phyloP scores from a whole-genome alignment of 1,140 invertebrate genomes.

The Protaetia brevitarsis region DNA sequence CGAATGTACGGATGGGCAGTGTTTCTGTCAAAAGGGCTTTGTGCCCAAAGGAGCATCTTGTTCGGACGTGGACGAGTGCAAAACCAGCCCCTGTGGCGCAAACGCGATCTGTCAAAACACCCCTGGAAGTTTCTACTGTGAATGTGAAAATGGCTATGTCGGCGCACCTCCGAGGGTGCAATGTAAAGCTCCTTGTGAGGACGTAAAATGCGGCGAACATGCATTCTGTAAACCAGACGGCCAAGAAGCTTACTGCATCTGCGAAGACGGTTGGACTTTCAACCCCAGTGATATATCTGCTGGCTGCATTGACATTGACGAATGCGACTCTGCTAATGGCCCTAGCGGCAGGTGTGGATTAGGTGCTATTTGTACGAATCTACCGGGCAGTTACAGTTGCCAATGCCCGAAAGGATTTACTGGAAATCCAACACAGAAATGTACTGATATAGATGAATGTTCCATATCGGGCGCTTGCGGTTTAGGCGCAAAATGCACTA shows the following conservation, averaged over 20 bases:
- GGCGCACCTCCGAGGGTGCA: conserved; percentile 73
- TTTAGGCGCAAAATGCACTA: conserved; percentile 73
- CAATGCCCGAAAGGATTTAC: conserved; percentile 75
- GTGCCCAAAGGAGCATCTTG: conserved; percentile 74
- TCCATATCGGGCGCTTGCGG: conserved; percentile 65
- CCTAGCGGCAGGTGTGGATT: conserved; percentile 76
- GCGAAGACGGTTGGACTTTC: conserved; percentile 90
- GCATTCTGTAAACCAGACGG: conserved; percentile 87
- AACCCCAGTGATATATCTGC: conserved; percentile 83
- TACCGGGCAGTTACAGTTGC: conserved; percentile 73
- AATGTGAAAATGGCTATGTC: conserved; percentile 82
- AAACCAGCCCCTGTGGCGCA: conserved; percentile 69
- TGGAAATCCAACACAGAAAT: conserved; percentile 74
- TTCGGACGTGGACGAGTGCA: conserved; percentile 80
- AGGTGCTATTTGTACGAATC: conserved; percentile 82
- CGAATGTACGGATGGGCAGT: conserved; percentile 82
- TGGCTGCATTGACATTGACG: conserved; percentile 90
- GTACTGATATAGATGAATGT: conserved; percentile 84
- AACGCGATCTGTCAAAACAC: conserved; percentile 81
- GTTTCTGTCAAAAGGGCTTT: conserved; percentile 88
- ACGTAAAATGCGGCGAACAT: conserved; percentile 83
- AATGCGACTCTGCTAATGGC: conserved; percentile 79
- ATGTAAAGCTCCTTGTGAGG: conserved; percentile 89
- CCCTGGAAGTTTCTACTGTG: conserved; percentile 79
- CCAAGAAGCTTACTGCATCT: conserved; percentile 86